A percentile compares a stretch with the other conserved stretches of the same genome.
Conservation (phyloP, 2,888 invertebrate genomes). For the Volucella bombylans region DNA sequence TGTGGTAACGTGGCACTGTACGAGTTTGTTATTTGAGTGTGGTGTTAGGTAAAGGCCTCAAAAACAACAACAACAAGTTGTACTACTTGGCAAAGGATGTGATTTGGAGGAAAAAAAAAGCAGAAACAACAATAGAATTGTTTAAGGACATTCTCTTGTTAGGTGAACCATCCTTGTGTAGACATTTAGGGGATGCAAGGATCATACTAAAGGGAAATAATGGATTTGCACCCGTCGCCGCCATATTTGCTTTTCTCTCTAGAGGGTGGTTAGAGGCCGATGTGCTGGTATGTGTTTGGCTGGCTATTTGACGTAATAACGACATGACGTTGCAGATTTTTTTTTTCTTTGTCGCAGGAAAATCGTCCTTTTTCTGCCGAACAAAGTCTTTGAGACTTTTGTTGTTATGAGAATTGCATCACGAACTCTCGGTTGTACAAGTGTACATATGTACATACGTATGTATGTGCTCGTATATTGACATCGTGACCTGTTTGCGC, state of each 20-base stretch:
- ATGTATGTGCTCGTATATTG: constrained; percentile 11
- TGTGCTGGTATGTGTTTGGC: not conserved
- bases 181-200: constrained; percentile 43
- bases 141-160: constrained; percentile 27
- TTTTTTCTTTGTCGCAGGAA: constrained; percentile 48
- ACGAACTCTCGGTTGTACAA: not conserved
- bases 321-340: constrained; percentile 54
- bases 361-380: constrained; percentile 9
- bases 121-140: not conserved
- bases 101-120: constrained; percentile 17
- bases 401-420: constrained; percentile 35
- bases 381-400: constrained; percentile 10
- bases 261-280: not conserved
- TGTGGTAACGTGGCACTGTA: constrained; percentile 16
- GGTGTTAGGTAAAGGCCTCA: constrained; percentile 42
- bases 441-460: not conserved
- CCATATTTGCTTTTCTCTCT: constrained; percentile 18
- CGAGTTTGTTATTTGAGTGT: constrained; percentile 15
- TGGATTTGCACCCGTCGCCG: constrained; percentile 30
- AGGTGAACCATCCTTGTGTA: constrained; percentile 21
- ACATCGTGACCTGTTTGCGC: constrained; percentile 67
- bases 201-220: constrained; percentile 32
- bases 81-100: constrained; percentile 9
- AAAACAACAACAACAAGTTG: constrained; percentile 24
- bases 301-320: constrained; percentile 62